phyloP scores from a whole-genome alignment of 2,888 invertebrate species.

The Amphimallon solstitiale region DNA sequence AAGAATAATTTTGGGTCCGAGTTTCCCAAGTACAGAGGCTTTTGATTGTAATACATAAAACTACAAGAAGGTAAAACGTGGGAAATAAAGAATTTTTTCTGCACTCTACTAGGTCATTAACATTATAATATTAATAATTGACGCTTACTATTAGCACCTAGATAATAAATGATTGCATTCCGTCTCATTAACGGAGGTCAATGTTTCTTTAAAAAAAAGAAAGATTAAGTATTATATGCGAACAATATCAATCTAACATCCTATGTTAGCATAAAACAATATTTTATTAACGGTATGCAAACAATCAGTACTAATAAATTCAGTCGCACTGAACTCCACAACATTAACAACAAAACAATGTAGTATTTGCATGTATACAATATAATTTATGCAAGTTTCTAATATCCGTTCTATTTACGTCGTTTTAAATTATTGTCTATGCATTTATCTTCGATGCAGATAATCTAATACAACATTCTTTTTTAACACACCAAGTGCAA shows the following conservation, averaged over 20 bases:
- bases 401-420: constrained; percentile 29
- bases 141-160: no score
- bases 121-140: no score
- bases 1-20: no score
- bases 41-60: no score
- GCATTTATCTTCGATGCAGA: constrained; percentile 9
- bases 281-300: constrained; percentile 19
- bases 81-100: no score
- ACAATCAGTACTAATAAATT: constrained; percentile 17
- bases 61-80: no score
- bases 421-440: constrained; percentile 27
- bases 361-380: constrained; percentile 13
- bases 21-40: no score
- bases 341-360: constrained; percentile 1
- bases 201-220: no score
- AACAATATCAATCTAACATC: background rate
- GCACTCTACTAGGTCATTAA: no score
- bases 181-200: no score
- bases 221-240: background rate
- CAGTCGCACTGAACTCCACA: constrained; percentile 4
- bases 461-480: constrained; percentile 18
- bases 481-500: background rate
- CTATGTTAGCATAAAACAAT: background rate
- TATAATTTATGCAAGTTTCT: constrained; percentile 27
- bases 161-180: no score